Evolutionary conservation across 1,140 invertebrate genomes (phyloP), one percentile per base, ranked within the genome.

Genomic region (Homarus americanus): DNA sequence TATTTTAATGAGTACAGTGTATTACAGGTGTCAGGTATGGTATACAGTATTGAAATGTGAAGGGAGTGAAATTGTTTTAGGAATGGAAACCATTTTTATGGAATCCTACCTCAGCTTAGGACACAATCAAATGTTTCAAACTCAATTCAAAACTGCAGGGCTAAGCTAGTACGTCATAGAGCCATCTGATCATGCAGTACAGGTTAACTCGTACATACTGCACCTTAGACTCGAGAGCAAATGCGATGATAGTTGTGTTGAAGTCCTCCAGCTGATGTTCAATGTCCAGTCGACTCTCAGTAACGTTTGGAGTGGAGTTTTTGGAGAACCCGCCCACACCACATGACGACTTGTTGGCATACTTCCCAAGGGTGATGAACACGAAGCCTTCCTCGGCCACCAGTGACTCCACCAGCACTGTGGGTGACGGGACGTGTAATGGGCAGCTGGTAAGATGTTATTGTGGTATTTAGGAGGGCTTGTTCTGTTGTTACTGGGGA

Each of bases 371-470:
- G 7, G 83, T 86, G 24, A 86, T 3, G 41, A 86, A 86, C 5
- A 86, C 72, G 3, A 41, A 75, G 5, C 83, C 83, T 10, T 72
- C 69, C 36, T 86, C 83, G 0, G 83, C 83, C 72, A 86, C 83
- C n/a, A 86, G 44, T 3, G 83, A 86, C 32, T 86, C 83, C 38
- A 86, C 83, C n/a, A 53, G 38, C 44, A 86, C 83, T 86, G 83
- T 2, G 28, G n/a, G 63, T 1, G 44, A 49, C 5, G 12, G 12
- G 5, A 49, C 44, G 12, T 49, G 44, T 63, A 63, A 63, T 63
- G 58, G 0, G 20, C 24, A 20, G 24, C 12, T 24, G 24, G 12
- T 63, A 63, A 63, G n/a, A n/a, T n/a, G n/a, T n/a, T n/a, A n/a
- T n/a, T n/a, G n/a, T n/a, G n/a, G n/a, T n/a, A n/a, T n/a, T n/a